Base-by-base conservation (phyloP, 2,888 invertebrate genomes). In the Lamproptera curius region DNA sequence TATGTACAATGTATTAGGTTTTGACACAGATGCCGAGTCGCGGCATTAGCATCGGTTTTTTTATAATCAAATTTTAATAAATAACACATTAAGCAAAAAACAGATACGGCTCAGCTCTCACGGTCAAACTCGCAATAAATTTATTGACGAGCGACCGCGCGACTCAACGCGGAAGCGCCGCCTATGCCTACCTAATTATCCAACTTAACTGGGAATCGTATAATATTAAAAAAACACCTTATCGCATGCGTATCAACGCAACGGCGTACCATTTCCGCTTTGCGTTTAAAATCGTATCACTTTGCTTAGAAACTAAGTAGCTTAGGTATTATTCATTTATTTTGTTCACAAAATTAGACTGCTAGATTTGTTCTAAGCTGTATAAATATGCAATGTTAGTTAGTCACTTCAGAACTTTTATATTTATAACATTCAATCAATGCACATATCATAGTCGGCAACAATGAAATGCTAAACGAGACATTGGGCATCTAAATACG, bases 121-220 rank as follows among this genome's bases (percentile, higher is more conserved):
- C 79, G 85, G 86, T 75, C 85, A 82, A 80, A 79, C 76, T 73
- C 65, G 81, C 81, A 76, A 82, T 84, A 85, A 73, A 85, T 81
- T 68, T 77, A 77, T 76, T 73, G 78, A 76, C 70, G 76, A 71
- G 67, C 65, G 68, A 53, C 55, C 56, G 55, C 48, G 55, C 51
- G 55, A 49, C 54, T 45, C 63, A 64, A 80, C 70, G 70, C 80
- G 82, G 81, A 81, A 81, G 67, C 65, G 59, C 53, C 51, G 53
- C 56, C 55, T 56, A 52, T 54, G 57, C 57, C 76, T 72, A 73
- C 69, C 70, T 72, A 74, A 73, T 76, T 78, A 75, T 73, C 48
- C 60, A 54, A 63, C 63, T 59, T 64, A 67, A 62, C 66, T 57
- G 57, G 66, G 59, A 62, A 65, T 62, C 63, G 53, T 62, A 70